phyloP scores from a whole-genome alignment of 2,888 invertebrate genomes.

The Congeria kusceri region DNA sequence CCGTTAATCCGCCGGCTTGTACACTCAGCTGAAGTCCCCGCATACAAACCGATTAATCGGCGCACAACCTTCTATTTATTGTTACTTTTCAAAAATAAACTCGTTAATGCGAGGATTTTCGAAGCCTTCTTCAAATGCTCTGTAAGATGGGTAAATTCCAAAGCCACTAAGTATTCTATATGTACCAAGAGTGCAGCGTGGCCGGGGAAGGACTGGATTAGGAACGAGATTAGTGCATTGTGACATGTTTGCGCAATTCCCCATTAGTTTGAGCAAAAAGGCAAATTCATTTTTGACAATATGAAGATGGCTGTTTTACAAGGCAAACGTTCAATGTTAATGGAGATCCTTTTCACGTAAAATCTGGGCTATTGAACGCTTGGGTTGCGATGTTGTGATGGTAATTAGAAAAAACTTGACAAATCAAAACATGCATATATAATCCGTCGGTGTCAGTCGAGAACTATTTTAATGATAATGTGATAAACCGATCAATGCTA shows the following conservation, averaged over 20 bases:
- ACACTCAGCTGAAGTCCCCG: conserved; percentile 49
- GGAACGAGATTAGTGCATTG: conserved; percentile 67
- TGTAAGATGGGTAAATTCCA: conserved; percentile 33
- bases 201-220: conserved; percentile 60
- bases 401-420: too few species aligned
- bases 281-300: conserved; percentile 62
- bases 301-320: conserved; percentile 56
- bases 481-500: too few species aligned
- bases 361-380: conserved; percentile 29
- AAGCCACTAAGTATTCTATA: conserved; percentile 55
- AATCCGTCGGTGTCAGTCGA: too few species aligned
- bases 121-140: conserved; percentile 50
- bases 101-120: conserved; percentile 58
- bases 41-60: conserved; percentile 54
- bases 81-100: conserved; percentile 67
- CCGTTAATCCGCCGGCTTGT: conserved; percentile 57
- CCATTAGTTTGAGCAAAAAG: conserved; percentile 59
- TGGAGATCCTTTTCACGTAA: conserved; percentile 29
- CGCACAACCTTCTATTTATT: conserved; percentile 57
- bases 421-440: too few species aligned
- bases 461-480: too few species aligned
- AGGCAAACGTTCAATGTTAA: conserved; percentile 51
- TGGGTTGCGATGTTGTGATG: too few species aligned
- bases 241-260: conserved; percentile 75
- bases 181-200: conserved; percentile 43